Evolutionary conservation across 2,113 vertebrate genomes (phyloP).

Genomic region (Mormoops blainvillei): DNA sequence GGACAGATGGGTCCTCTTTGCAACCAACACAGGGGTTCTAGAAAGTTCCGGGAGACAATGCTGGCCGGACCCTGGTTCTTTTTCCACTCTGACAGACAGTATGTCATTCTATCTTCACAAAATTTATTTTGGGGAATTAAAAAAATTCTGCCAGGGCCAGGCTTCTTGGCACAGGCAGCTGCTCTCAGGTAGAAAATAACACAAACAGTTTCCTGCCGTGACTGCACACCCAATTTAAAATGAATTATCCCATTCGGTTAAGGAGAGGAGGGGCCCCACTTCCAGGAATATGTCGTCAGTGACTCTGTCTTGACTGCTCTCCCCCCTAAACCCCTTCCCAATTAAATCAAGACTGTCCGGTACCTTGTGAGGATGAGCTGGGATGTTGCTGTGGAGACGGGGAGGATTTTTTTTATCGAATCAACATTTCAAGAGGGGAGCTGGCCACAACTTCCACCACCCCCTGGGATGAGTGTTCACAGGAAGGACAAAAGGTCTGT

Average conservation of each 20-base stretch:
- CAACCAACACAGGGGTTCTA: neutral
- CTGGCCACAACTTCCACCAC: neutral
- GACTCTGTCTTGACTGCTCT: neutral
- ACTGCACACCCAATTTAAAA: slow-evolving; percentile 24
- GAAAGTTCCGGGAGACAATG: neutral
- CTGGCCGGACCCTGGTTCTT: neutral
- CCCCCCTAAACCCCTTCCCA: neutral
- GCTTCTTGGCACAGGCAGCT: neutral
- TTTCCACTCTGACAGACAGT: neutral
- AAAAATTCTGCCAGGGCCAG: neutral
- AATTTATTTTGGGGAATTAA: slow-evolving; percentile 5
- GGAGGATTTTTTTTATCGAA: neutral
- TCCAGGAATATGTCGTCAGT: neutral
- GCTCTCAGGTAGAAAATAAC: neutral
- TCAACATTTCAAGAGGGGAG: slow-evolving; percentile 4
- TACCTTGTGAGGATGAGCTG: neutral
- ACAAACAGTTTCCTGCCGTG: neutral
- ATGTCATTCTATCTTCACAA: neutral
- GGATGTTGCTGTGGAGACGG: slow-evolving; percentile 31
- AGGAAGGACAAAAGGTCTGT: slow-evolving; percentile 26
- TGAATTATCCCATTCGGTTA: slow-evolving; percentile 31
- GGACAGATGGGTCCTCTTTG: neutral
- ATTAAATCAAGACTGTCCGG: neutral
- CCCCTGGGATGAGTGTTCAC: neutral
- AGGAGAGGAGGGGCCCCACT: neutral